Conservation (phyloP, 2,888 invertebrate genomes). For the Cyrtodaria siliqua region DNA sequence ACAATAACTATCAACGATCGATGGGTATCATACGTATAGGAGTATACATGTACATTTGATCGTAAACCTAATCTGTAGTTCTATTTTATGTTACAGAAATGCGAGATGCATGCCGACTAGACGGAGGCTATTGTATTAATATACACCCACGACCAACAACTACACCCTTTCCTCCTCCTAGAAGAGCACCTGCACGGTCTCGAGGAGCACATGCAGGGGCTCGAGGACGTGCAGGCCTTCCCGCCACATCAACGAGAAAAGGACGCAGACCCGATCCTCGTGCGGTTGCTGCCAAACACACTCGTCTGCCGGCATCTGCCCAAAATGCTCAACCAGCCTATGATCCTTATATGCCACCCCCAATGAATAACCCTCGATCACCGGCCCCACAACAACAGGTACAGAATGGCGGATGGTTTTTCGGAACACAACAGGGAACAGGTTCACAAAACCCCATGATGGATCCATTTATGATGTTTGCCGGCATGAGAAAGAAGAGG, state of each 20-base stretch:
- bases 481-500: constrained; percentile 40
- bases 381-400: no score
- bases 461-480: background rate
- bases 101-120: constrained; percentile 36
- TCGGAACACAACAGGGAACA: no score
- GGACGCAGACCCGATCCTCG: background rate
- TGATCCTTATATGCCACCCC: no score
- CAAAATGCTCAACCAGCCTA: background rate
- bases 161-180: background rate
- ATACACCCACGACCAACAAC: constrained; percentile 35
- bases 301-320: background rate
- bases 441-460: no score
- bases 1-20: no score
- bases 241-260: background rate
- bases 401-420: no score
- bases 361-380: no score
- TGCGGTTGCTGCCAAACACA: no score
- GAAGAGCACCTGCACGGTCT: background rate
- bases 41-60: no score
- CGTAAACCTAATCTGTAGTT: no score
- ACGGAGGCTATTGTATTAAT: constrained; percentile 58
- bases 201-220: no score
- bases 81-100: constrained; percentile 51
- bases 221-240: background rate
- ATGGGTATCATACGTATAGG: no score